These are phyloP conservation scores for Tachina lurida DNA, from an alignment of 2,888 invertebrate species.

Conservation along the genomic window DNA sequence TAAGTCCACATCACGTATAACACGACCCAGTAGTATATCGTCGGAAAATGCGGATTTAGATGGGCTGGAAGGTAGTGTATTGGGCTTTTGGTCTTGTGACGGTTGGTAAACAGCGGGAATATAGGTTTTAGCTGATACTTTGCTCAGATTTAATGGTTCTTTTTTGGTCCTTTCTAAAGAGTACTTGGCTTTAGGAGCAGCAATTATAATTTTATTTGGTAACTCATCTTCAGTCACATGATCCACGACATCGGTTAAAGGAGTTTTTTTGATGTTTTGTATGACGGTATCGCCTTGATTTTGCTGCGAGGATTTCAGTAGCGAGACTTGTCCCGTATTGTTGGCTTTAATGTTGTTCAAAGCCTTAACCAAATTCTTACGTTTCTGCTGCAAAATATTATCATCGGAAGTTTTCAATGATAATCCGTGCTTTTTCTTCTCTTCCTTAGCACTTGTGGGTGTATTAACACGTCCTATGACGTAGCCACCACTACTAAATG, in stretches of 20 bases:
- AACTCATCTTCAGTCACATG: conserved; percentile 56
- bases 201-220: conserved; percentile 66
- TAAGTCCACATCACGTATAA: conserved; percentile 82
- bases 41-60: conserved; percentile 75
- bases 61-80: conserved; percentile 11
- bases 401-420: conserved; percentile 37
- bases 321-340: conserved; percentile 77
- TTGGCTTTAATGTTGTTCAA: conserved; percentile 77
- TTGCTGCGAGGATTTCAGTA: conserved; percentile 76
- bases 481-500: conserved; percentile 72
- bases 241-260: conserved; percentile 42
- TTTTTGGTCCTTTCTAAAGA: conserved; percentile 34
- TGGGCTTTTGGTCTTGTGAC: conserved; percentile 35
- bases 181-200: conserved; percentile 57
- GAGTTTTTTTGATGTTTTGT: conserved; percentile 28
- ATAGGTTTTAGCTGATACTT: conserved; percentile 39
- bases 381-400: conserved; percentile 78
- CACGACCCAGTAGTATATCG: conserved; percentile 80
- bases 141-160: conserved; percentile 55
- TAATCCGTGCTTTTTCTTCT: conserved; percentile 12
- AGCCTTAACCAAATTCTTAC: conserved; percentile 78
- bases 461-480: conserved; percentile 67
- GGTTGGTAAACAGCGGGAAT: conserved; percentile 38
- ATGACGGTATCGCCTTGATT: conserved; percentile 7
- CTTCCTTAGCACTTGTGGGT: conserved; percentile 12